Percentiles rank a stretch among this genome's conserved stretches.
Evolutionary conservation across 1,140 invertebrate species (phyloP).

Genomic region (Microplitis mediator): DNA sequence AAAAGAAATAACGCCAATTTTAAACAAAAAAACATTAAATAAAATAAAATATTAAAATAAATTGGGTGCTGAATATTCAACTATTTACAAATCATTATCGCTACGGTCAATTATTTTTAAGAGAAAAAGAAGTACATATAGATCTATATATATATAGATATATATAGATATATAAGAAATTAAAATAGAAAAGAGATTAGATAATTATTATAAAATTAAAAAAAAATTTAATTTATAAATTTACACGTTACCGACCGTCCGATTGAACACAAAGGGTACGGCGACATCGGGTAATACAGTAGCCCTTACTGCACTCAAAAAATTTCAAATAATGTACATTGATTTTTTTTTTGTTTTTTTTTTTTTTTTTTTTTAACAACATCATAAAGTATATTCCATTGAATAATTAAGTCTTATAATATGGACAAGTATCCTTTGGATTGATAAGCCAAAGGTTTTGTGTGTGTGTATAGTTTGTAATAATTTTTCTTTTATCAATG

Average conservation of each 20-base stretch:
- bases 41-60: background rate
- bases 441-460: slow-evolving; percentile 56
- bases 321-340: slow-evolving; percentile 59
- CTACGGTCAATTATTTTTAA: background rate
- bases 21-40: slow-evolving; percentile 2
- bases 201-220: slow-evolving; percentile 24
- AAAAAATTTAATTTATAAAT: background rate
- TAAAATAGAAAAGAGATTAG: slow-evolving; percentile 1
- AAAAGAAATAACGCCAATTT: background rate
- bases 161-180: background rate
- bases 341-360: slow-evolving; percentile 31
- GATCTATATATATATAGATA: background rate
- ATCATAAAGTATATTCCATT: slow-evolving; percentile 37
- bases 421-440: slow-evolving; percentile 60
- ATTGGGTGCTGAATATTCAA: background rate
- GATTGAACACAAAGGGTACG: slow-evolving; percentile 49
- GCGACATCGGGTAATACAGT: slow-evolving; percentile 54
- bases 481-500: slow-evolving; percentile 3
- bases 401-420: slow-evolving; percentile 62
- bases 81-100: slow-evolving; percentile 12
- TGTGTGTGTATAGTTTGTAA: slow-evolving; percentile 29
- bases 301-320: slow-evolving; percentile 50
- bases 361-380: slow-evolving; percentile 43
- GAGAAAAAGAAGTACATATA: background rate
- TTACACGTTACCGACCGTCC: slow-evolving; percentile 36